phyloP scores from a whole-genome alignment of 2,888 invertebrate genomes.

The Pyrocoelia pectoralis region DNA sequence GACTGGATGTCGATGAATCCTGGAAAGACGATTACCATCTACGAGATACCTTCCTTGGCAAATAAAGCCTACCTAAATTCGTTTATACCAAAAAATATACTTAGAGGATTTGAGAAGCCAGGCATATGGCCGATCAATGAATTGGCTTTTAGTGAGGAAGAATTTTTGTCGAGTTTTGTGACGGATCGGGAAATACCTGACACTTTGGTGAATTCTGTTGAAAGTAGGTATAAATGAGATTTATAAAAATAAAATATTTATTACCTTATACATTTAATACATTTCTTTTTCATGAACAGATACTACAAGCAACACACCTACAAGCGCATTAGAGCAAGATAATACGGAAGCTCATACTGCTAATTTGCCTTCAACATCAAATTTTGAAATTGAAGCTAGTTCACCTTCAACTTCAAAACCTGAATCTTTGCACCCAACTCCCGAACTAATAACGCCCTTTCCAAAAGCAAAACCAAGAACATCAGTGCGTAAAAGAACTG shows the following conservation, averaged over 20 bases:
- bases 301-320: too few species aligned
- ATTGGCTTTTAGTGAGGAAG: constrained; percentile 2
- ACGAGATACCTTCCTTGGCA: constrained; percentile 12
- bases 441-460: neutral
- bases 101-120: constrained; percentile 13
- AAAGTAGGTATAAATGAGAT: constrained; percentile 3
- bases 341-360: too few species aligned
- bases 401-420: neutral
- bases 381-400: too few species aligned
- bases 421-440: too few species aligned
- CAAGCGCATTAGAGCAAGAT: too few species aligned
- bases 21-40: constrained; percentile 9
- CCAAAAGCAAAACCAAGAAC: neutral
- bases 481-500: neutral
- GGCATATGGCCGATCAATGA: constrained; percentile 15
- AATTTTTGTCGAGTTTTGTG: constrained; percentile 8
- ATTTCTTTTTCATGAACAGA: too few species aligned
- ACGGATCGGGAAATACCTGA: too few species aligned
- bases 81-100: constrained; percentile 15
- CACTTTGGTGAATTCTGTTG: too few species aligned
- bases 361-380: neutral
- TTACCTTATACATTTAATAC: too few species aligned
- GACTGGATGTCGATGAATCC: constrained; percentile 12
- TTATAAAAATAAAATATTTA: too few species aligned
- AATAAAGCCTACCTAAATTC: constrained; percentile 11